Evolutionary conservation across 2,888 invertebrate genomes (phyloP), one percentile per base, ranked within the genome.

Genomic region (Athrips mouffetella): DNA sequence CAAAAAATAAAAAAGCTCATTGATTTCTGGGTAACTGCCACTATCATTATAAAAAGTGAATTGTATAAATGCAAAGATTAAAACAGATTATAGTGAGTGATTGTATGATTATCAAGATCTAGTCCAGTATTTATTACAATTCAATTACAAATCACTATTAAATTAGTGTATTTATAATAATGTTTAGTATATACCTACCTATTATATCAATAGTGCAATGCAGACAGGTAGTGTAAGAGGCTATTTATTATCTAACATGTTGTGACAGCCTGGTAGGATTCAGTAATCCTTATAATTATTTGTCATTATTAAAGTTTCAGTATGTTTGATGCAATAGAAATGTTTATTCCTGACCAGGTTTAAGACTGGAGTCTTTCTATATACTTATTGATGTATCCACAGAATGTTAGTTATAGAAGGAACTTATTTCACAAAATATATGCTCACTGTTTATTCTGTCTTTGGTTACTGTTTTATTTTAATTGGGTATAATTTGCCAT

Each of bases 361-460:
- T n/a, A 13, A 31, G 31, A 31, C 13, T 3, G n/a, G 10, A 13
- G 30, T 30, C 30, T 10, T n/a, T 30, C 5, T 31, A n/a, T 31
- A 31, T 31, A 40, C 15, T 25, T 25, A 29, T 41, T 21, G 16
- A 30, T 25, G 16, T 18, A n/a, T n/a, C n/a, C n/a, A n/a, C n/a
- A n/a, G n/a, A n/a, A n/a, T n/a, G n/a, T n/a, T n/a, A n/a, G n/a
- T n/a, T n/a, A n/a, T n/a, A n/a, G n/a, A n/a, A n/a, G n/a, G n/a
- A n/a, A n/a, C n/a, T n/a, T 62, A 63, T 57, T 53, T 51, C 50
- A 60, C 59, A 65, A n/a, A 76, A 72, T 75, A 73, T 77, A 80
- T 76, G 79, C 77, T 81, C 80, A 81, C 67, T 78, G 70, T 76
- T 73, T 79, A 76, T n/a, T n/a, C n/a, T n/a, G n/a, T n/a, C n/a